phyloP scores from a whole-genome alignment of 2,888 invertebrate genomes.

The Boloria euphrosyne region DNA sequence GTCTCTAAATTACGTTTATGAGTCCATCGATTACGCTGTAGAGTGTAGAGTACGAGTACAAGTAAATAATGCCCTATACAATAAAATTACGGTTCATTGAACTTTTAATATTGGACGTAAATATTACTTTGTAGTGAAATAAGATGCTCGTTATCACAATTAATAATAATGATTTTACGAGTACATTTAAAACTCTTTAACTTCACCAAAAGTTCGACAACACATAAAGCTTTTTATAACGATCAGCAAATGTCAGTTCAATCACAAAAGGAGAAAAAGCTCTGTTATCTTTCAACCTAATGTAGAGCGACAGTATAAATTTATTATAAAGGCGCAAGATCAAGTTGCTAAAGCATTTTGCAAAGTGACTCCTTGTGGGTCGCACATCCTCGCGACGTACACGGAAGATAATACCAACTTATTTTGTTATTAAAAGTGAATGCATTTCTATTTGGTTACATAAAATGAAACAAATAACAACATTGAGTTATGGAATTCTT shows the following conservation, averaged over 20 bases:
- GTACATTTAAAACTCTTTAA: conserved; percentile 52
- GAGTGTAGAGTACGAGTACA: background rate
- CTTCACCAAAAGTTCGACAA: conserved; percentile 58
- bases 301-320: conserved; percentile 71
- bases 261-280: conserved; percentile 75
- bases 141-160: conserved; percentile 5
- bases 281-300: conserved; percentile 76
- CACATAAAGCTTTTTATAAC: conserved; percentile 56
- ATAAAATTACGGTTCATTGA: conserved; percentile 32
- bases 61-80: conserved; percentile 23
- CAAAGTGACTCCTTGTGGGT: conserved; percentile 73
- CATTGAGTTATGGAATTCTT: conserved; percentile 45
- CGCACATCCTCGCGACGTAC: conserved; percentile 69
- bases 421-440: conserved; percentile 49
- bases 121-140: conserved; percentile 17
- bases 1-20: conserved; percentile 13
- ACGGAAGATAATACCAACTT: conserved; percentile 38
- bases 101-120: conserved; percentile 29
- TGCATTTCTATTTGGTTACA: conserved; percentile 45
- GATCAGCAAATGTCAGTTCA: conserved; percentile 60
- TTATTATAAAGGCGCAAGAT: conserved; percentile 77
- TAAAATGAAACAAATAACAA: conserved; percentile 30
- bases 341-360: conserved; percentile 72
- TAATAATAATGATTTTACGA: conserved; percentile 53
- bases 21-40: conserved; percentile 9